Evolutionary conservation across 2,797 vertebrate genomes (phyloP), one percentile per base, ranked within the genome.

Genomic region (Sciurus carolinensis): DNA sequence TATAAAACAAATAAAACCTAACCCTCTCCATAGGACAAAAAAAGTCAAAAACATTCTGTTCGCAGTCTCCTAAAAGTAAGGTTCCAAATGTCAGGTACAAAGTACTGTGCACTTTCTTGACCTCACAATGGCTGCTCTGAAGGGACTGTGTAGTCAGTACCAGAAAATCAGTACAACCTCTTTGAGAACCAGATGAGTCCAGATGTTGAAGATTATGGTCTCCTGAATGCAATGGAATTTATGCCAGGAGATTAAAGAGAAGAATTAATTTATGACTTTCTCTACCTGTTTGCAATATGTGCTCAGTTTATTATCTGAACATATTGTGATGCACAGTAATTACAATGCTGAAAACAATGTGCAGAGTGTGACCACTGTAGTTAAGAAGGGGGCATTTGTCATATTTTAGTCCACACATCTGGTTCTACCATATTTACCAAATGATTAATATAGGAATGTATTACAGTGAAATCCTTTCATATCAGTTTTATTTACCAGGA

Each of bases 161-260:
- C 44, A 36, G n/a, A 44, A 57, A 36, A 44, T 84, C 20, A 94
- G 72, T 4, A 33, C 62, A 20, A 47, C 64, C 79, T 69, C 80
- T 69, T 91, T 36, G 82, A 79, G 69, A 50, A 13, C 47, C 52
- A 39, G 64, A 73, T 39, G 90, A 87, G 13, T n/a, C 95, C 97
- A 98, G 96, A 97, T 98, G 96, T 28, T 79, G 91, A 69, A 97
- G 96, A 97, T 97, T 96, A 97, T 14, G 73, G 87, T 97, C 88
- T 95, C 69, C 95, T 97, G 95, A 93, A 96, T 2, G 80, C 87
- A 96, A 57, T 67, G 86, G 89, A 97, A 77, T 91, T 85, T 3
- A 80, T 81, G 94, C 83, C 79, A 71, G 81, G 30, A 80, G 87
- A 95, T 95, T 97, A 94, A 96, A 96, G 81, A 89, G 93, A 81